A percentile compares a stretch with the other conserved stretches of the same genome.
These are phyloP conservation scores for Argyresthia albistria DNA, from an alignment of 2,888 invertebrate species.

Conservation along the genomic window DNA sequence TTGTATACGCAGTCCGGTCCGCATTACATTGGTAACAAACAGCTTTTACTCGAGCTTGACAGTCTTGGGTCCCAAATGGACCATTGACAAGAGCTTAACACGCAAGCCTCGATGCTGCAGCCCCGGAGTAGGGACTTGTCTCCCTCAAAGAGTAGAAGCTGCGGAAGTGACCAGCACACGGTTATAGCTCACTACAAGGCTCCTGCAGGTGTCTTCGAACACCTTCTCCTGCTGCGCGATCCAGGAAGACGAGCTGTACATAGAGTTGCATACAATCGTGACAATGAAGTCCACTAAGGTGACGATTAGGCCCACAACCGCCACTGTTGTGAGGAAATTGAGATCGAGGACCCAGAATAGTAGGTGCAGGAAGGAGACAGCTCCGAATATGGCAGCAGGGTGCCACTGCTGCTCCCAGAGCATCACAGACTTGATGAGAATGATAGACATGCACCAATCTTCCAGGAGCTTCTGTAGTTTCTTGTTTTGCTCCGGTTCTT, in stretches of 20 bases:
- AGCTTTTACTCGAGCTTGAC: constrained; percentile 46
- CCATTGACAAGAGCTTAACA: constrained; percentile 37
- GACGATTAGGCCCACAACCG: constrained; percentile 77
- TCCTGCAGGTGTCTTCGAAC: constrained; percentile 80
- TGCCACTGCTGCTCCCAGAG: constrained; percentile 91
- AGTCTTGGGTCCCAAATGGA: constrained; percentile 39
- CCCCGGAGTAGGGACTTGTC: constrained; percentile 66
- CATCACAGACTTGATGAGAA: constrained; percentile 78
- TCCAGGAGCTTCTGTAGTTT: constrained; percentile 80
- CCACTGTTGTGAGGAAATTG: constrained; percentile 81
- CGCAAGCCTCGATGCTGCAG: constrained; percentile 49
- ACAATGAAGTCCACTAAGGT: constrained; percentile 86
- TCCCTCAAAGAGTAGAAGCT: constrained; percentile 64
- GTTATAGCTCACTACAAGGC: constrained; percentile 49
- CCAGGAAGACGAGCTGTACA: constrained; percentile 81
- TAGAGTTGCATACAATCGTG: constrained; percentile 78
- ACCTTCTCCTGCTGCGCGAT: constrained; percentile 85
- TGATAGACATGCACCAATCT: constrained; percentile 82
- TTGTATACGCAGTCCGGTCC: too few species aligned
- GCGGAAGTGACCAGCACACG: constrained; percentile 37
- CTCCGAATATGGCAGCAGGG: constrained; percentile 82
- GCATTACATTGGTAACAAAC: background rate
- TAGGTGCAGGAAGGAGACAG: constrained; percentile 71
- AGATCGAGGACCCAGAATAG: constrained; percentile 88
- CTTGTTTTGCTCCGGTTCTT: constrained; percentile 75